Evolutionary conservation across 2,888 invertebrate genomes (phyloP), one percentile per base, ranked within the genome.

Genomic region (Drosophila differens): DNA sequence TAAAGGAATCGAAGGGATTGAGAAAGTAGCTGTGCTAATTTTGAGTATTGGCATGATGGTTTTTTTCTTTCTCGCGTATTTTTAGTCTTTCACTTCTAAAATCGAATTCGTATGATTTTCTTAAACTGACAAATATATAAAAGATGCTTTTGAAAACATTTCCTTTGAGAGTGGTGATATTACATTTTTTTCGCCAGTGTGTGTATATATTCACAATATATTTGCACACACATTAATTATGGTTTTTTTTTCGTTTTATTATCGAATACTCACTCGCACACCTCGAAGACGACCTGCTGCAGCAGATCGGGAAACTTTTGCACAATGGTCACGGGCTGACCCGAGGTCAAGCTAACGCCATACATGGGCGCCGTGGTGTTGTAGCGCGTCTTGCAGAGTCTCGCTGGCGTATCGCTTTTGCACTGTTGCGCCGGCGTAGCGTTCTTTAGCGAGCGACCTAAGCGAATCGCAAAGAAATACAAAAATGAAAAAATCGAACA

Each of bases 351-450:
- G 25, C 97, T 98, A 52, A 98, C 97, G n/a, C 98, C 98, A 92
- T 97, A 98, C 97, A 98, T 97, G 0, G 98, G 98, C 25, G 98
- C 98, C 52, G 98, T 98, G 30, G 98, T 98, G 94, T 98, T 98
- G 94, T 97, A 98, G 69, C 97, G 95, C 12, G 98, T 97, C 91
- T 97, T 96, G 92, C 98, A 98, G 44, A 98, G 95, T 71, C 98
- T 95, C 30, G 96, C 94, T 2, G 96, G 96, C 44, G 96, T 95
- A 22, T 96, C 95, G 74, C 94, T 94, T 53, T 85, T 91, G 82
- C 96, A 93, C 68, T 93, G 93, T 53, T 90, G 89, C 25, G 83
- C 77, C 67, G 91, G 85, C 62, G 91, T 71, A 35, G 89, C 83
- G 72, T 91, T 91, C 79, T 92, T 91, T n/a, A 93, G 75, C 53